Evolutionary conservation across 2,888 invertebrate genomes (phyloP), one percentile per base, ranked within the genome.

Genomic region (Drosophila leonis): DNA sequence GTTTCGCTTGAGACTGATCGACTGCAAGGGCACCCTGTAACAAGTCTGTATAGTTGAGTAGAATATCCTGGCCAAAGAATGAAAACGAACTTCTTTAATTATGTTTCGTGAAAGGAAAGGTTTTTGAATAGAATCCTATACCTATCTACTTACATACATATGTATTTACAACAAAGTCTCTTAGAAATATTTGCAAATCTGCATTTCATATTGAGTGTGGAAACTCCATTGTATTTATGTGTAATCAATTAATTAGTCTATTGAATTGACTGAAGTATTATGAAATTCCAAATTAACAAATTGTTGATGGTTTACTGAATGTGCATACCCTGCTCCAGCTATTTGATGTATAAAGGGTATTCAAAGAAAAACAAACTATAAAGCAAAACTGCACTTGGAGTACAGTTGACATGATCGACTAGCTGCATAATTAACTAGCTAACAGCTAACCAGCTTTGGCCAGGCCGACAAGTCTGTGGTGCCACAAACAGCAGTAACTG

Each of bases 351-450:
- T 15, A 39, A 2, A 29, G 59, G 59, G 20, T 39, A 57, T 37
- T 57, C 12, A 31, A 42, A 12, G 35, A 37, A 33, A 65, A 39
- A 73, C 52, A 73, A 67, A 63, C 57, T 31, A 42, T 33, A 60
- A 60, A 64, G 55, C 55, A 70, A 73, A 79, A 61, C 54, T 52
- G 65, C 68, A 65, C 41, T 65, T 61, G 65, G 70, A 68, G 90
- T 90, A 90, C 91, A 90, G 90, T 91, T 90, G 90, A 86, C 91
- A 90, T 90, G 91, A 90, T 91, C 87, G 90, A 91, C 91, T 90
- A 78, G 76, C 81, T 66, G 81, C 59, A 69, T 61, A 69, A 78
- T 78, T 67, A 70, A 75, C 80, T 65, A 62, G 65, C 62, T 68
- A 60, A 57, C 37, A 59, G 48, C 62, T 54, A 66, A 48, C 54